These are phyloP conservation scores for Branchellion lobata DNA, from an alignment of 2,888 invertebrate genomes.

Conservation along the genomic window DNA sequence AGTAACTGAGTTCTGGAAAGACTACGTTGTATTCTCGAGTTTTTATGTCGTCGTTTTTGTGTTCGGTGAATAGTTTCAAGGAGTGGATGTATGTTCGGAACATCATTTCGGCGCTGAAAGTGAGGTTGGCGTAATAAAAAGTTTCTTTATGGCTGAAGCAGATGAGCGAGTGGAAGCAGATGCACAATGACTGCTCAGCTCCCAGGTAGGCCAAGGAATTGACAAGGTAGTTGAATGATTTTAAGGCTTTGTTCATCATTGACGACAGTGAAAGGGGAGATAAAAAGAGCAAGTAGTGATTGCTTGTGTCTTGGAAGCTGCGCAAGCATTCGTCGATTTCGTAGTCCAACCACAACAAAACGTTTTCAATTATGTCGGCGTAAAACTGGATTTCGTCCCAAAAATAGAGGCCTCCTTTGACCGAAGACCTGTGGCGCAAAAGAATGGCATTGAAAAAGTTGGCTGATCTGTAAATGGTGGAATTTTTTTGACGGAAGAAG, in stretches of 20 bases:
- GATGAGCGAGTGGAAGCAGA: constrained; percentile 50
- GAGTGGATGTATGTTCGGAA: constrained; percentile 49
- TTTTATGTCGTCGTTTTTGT: constrained; percentile 38
- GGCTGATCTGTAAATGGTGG: constrained; percentile 45
- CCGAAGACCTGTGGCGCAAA: constrained; percentile 46
- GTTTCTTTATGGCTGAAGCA: constrained; percentile 53
- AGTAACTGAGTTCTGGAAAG: constrained; percentile 51
- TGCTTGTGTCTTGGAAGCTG: not conserved
- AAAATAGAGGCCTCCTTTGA: constrained; percentile 50
- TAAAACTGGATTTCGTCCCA: constrained; percentile 52
- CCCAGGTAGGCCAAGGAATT: constrained; percentile 50
- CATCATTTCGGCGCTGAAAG: constrained; percentile 51
- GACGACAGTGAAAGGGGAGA: not conserved
- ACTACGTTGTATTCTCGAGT: constrained; percentile 45
- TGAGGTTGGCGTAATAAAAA: constrained; percentile 52
- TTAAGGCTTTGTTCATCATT: not conserved
- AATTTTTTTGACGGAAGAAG: constrained; percentile 44
- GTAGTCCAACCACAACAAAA: constrained; percentile 49
- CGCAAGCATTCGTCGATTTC: constrained; percentile 45
- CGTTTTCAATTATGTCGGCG: constrained; percentile 50
- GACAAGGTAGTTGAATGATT: constrained; percentile 49
- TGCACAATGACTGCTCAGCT: constrained; percentile 52
- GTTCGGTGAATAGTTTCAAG: not conserved
- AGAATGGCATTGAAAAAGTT: constrained; percentile 51
- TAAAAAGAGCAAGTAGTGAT: constrained; percentile 3